Conservation (phyloP, 2,888 invertebrate genomes). For the Chrysodeixis includens region DNA sequence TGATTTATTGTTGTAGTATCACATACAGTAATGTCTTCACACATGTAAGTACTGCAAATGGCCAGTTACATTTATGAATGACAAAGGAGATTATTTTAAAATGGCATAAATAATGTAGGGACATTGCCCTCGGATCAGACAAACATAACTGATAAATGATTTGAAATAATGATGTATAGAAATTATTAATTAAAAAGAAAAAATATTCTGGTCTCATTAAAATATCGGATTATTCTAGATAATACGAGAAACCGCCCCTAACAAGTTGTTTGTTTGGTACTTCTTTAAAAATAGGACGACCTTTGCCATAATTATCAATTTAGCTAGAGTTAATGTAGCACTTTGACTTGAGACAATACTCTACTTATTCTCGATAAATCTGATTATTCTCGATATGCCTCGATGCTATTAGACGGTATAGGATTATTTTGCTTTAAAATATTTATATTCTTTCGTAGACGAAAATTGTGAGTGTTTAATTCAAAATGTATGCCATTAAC, state of each 20-base stretch:
- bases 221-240: constrained; percentile 24
- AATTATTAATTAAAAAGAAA: constrained; percentile 3
- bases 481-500: not conserved
- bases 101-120: constrained; percentile 47
- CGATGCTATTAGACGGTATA: too few species aligned
- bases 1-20: constrained; percentile 28
- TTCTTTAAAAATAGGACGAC: constrained; percentile 58
- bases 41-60: constrained; percentile 19
- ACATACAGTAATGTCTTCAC: constrained; percentile 26
- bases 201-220: not conserved
- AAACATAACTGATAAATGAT: constrained; percentile 49
- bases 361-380: too few species aligned
- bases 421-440: too few species aligned
- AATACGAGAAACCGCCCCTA: constrained; percentile 33
- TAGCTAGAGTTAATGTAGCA: constrained; percentile 24
- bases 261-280: constrained; percentile 36
- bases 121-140: constrained; percentile 59
- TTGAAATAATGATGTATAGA: constrained; percentile 28
- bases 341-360: constrained; percentile 4
- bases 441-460: too few species aligned
- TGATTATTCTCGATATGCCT: not conserved
- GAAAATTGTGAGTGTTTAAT: too few species aligned
- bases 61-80: constrained; percentile 43
- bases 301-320: constrained; percentile 57
- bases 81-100: constrained; percentile 50